phyloP scores from a whole-genome alignment of 2,797 vertebrate species.

The Mormyrops attenuatus region DNA sequence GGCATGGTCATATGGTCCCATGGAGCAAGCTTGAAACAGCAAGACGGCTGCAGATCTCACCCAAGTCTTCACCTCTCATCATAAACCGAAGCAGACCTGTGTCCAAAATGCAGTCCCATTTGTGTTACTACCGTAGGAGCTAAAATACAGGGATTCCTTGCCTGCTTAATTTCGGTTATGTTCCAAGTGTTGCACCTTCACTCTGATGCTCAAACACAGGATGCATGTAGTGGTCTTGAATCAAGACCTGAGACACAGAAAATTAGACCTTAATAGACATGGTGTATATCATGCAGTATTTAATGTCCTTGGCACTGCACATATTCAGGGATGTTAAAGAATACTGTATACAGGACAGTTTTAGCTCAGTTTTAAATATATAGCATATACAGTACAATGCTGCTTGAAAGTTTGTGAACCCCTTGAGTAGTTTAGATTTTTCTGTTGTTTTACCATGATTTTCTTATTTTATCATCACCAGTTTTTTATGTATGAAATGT shows the following conservation, averaged over 20 bases:
- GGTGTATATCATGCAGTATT: neutral
- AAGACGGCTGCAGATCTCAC: neutral
- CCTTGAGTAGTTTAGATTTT: neutral
- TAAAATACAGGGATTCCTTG: neutral
- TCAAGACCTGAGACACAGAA: neutral
- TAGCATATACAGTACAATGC: neutral
- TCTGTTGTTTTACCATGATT: neutral
- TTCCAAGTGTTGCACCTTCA: slow-evolving; percentile 36
- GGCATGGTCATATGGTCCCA: slow-evolving; percentile 75
- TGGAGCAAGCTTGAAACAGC: slow-evolving; percentile 25
- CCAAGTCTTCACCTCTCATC: neutral
- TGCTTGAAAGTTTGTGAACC: too few species aligned
- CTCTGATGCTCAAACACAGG: neutral
- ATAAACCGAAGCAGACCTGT: neutral
- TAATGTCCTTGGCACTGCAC: neutral
- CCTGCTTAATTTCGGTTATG: neutral
- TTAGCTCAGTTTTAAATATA: neutral
- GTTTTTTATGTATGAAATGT: neutral
- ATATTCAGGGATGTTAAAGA: neutral
- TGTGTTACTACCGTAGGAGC: neutral
- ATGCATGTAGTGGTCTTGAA: neutral
- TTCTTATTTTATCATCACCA: neutral
- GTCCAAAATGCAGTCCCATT: neutral
- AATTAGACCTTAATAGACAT: neutral
- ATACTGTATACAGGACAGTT: neutral